Base-by-base conservation (phyloP, 2,888 invertebrate species). In the Abscondita cerata region DNA sequence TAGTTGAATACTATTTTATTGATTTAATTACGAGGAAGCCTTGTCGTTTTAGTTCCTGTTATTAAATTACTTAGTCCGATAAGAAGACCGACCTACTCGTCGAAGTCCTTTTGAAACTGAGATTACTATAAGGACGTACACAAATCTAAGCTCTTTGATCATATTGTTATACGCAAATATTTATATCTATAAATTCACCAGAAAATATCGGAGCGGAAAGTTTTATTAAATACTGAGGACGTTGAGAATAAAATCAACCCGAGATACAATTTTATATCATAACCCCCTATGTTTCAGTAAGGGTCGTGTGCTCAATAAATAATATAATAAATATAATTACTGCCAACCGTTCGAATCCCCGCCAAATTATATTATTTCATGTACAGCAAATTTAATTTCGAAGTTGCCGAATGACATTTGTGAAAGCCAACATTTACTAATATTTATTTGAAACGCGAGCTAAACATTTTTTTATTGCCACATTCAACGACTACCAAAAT, bases 311-410 rank as follows among this genome's bases (percentile, higher is more conserved):
- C 65, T 61, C 69, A 67, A 72, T 73, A 72, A 72, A 73, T 73
- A 73, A 72, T 71, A 71, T 73, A 71, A 73, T 73, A 73, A 73
- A 73, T 72, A 73, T 72, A 73, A 72, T 72, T 72, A 72, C 65
- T 55, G 64, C 65, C 69, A 69, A 68, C 62, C 62, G 65, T 61
- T 62, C 63, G 62, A 67, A 65, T 63, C 69, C 66, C 60, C 69
- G 64, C 64, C 70, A 72, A 74, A 73, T 73, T 72, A 71, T 71
- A 71, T 73, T 73, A 73, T 73, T 73, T 72, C 73, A 72, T 72
- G 72, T 73, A 70, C 71, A 68, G 70, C 68, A 72, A 74, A 74
- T 74, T 73, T 69, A 70, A 74, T 74, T 74, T 72, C 67, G 56
- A 68, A 71, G 66, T 71, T 72, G 64, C 68, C 68, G 68, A 70